Conservation (phyloP, 2,797 vertebrate species). For the Macrochelys suwanniensis region DNA sequence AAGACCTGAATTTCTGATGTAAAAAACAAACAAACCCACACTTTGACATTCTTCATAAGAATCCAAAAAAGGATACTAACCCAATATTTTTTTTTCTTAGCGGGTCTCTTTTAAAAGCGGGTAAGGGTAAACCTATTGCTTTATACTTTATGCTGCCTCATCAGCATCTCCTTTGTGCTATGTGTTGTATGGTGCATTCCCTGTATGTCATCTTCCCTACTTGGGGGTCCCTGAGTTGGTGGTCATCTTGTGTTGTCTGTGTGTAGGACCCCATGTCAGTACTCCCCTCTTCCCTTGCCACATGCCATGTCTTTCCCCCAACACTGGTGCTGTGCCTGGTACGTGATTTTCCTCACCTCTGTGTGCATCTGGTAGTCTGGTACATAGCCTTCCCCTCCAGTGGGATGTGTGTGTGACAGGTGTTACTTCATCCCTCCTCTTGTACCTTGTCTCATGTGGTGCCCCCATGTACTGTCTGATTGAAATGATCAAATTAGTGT, state of each 20-base stretch:
- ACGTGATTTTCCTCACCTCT: background rate
- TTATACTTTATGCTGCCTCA: background rate
- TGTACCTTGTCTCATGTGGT: fast-evolving
- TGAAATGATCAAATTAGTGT: background rate
- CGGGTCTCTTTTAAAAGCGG: fast-evolving
- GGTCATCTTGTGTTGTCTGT: background rate
- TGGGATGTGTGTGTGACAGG: background rate
- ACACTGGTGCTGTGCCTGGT: background rate
- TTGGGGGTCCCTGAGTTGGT: background rate
- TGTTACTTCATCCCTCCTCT: fast-evolving
- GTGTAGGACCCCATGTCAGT: background rate
- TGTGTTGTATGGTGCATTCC: background rate
- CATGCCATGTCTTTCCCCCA: background rate
- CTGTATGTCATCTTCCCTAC: fast-evolving
- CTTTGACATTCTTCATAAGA: background rate
- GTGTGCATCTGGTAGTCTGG: background rate
- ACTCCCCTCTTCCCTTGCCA: background rate
- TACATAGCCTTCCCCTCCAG: background rate
- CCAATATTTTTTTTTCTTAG: background rate
- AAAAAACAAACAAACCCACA: background rate
- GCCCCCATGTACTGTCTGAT: background rate
- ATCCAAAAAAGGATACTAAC: background rate
- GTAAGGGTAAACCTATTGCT: background rate
- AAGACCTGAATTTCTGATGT: background rate
- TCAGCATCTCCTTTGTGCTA: background rate